Evolutionary conservation across 2,888 invertebrate species (phyloP).

Genomic region (Gasteruption jaculator): DNA sequence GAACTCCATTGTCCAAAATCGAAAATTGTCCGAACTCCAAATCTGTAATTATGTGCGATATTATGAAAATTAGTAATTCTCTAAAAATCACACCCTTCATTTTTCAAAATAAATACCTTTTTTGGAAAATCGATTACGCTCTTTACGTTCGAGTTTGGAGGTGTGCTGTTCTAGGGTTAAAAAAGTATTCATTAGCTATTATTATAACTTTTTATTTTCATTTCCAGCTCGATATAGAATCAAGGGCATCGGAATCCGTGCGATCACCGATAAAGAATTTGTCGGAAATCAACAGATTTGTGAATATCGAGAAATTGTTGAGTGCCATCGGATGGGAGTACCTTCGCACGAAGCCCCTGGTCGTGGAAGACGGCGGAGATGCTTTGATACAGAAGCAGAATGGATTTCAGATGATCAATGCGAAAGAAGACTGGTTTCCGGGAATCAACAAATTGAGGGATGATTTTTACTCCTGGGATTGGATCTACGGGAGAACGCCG

Average conservation of each 20-base stretch:
- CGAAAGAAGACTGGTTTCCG: constrained; percentile 84
- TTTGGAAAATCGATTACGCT: too few species aligned
- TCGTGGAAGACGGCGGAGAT: constrained; percentile 68
- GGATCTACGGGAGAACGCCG: constrained; percentile 85
- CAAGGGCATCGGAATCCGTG: constrained; percentile 79
- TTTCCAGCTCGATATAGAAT: constrained; percentile 72
- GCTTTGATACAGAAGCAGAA: constrained; percentile 69
- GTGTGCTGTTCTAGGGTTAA: too few species aligned
- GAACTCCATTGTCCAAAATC: too few species aligned
- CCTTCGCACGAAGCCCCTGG: constrained; percentile 67
- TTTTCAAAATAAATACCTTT: too few species aligned
- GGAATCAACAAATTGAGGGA: constrained; percentile 68
- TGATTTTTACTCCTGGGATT: constrained; percentile 77
- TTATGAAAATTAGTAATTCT: too few species aligned
- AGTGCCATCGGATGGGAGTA: constrained; percentile 82
- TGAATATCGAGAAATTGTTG: constrained; percentile 69
- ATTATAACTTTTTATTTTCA: constrained; percentile 24
- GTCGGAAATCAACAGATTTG: constrained; percentile 66
- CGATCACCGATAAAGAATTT: constrained; percentile 81
- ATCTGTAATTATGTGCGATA: too few species aligned
- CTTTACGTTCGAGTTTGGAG: too few species aligned
- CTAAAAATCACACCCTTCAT: too few species aligned
- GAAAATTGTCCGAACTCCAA: too few species aligned
- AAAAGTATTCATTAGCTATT: too few species aligned
- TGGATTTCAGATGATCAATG: constrained; percentile 82